Percentiles rank a stretch among this genome's conserved stretches.
Evolutionary conservation across 2,888 invertebrate species (phyloP).

Genomic region (Drosophila neoperkinsi): DNA sequence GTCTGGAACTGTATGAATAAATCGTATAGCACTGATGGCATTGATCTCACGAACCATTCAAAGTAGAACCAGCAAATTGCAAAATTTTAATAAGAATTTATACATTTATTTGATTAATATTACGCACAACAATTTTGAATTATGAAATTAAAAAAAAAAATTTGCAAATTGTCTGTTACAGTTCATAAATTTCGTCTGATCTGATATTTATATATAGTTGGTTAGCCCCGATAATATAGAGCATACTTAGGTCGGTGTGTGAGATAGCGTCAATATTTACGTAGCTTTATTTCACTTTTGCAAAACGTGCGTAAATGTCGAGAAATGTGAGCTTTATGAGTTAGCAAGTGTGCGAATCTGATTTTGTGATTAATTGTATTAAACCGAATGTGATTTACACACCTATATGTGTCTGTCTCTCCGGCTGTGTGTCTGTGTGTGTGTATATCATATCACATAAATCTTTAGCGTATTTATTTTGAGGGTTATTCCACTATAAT

Average conservation of each 20-base stretch:
- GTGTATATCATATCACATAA: constrained; percentile 18
- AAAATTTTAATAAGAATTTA: background rate
- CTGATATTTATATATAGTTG: background rate
- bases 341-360: constrained; percentile 63
- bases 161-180: background rate
- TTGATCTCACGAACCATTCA: background rate
- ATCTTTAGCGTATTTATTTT: constrained; percentile 46
- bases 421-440: background rate
- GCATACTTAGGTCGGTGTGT: constrained; percentile 28
- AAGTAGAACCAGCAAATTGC: too few relatives aligned
- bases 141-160: background rate
- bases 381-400: constrained; percentile 47
- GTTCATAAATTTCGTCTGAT: background rate
- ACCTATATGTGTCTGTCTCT: background rate
- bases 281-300: constrained; percentile 26
- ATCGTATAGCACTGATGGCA: background rate
- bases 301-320: constrained; percentile 74
- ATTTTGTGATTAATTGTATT: constrained; percentile 59
- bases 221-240: constrained; percentile 7
- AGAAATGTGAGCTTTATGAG: constrained; percentile 68
- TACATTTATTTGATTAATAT: background rate
- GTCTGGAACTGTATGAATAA: background rate
- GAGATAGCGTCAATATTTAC: constrained; percentile 1
- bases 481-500: constrained; percentile 64
- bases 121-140: background rate